Evolutionary conservation across 2,888 invertebrate genomes (phyloP), one percentile per base, ranked within the genome.

Genomic region (Oscheius sp.): DNA sequence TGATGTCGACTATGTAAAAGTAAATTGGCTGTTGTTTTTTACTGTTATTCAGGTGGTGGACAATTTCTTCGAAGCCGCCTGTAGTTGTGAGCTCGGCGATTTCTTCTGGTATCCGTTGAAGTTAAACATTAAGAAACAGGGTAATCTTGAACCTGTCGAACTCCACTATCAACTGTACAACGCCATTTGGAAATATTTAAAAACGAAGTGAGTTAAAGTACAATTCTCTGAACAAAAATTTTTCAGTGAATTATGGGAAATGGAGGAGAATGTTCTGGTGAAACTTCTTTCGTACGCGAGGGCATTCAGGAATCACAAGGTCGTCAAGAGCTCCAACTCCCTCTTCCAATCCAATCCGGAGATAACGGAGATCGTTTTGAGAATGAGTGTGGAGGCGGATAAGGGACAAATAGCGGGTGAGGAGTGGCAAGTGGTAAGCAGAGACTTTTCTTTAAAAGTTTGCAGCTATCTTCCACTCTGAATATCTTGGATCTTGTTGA

Each of bases 91-190:
- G 51, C 51, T 77, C n/a, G 59, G 63, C n/a, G 72, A 70, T 2
- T 73, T 68, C 56, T 75, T 68, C 64, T 73, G 70, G 38, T 77
- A 77, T 56, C 77, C 77, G 12, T 36, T 68, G 17, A 75, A 73
- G 36, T 67, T 77, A 8, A 67, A 68, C 54, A 59, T 72, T 12
- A 77, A 73, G 38, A 72, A 73, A 30, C 79, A 80, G 54, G 54
- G 62, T n/a, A 73, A 77, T 49, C 57, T 80, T 22, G 79, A 77
- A 24, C 79, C 79, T 12, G 54, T 80, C 1, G 79, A 80, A 69
- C 72, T 80, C 4, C 79, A 80, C 50, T 80, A 80, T 66, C 79
- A 80, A 20, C 70, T 66, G 2, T 68, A 73, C 51, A 54, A 75
- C 4, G 68, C 68, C 3, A 74, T 68, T 24, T 75, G 70, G 63